These are phyloP conservation scores for Acanthosepion lycidas DNA, from an alignment of 2,888 invertebrate genomes.

Conservation along the genomic window DNA sequence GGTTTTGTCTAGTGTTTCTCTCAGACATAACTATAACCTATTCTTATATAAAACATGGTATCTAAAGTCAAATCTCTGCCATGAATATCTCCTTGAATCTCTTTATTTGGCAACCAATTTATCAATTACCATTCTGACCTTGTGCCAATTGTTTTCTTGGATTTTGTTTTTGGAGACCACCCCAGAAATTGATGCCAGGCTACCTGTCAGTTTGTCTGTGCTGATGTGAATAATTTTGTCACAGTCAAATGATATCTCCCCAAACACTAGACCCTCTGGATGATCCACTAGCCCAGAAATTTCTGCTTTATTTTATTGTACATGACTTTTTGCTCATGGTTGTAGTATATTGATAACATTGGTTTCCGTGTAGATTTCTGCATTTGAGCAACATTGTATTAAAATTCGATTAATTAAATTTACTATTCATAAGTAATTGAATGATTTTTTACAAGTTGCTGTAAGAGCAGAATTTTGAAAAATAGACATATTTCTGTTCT, in stretches of 20 bases:
- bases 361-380: no score
- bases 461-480: no score
- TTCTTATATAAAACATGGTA: background rate
- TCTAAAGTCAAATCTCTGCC: background rate
- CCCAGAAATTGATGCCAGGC: background rate
- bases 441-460: no score
- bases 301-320: background rate
- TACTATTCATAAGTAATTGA: no score
- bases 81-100: conserved; percentile 18
- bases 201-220: conserved; percentile 9
- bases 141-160: conserved; percentile 8
- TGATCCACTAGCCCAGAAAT: background rate
- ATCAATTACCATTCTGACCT: background rate
- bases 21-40: background rate
- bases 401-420: no score
- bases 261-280: background rate
- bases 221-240: background rate
- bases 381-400: no score
- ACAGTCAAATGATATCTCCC: background rate
- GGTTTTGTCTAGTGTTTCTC: no score
- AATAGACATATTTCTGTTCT: no score
- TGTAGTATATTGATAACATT: no score
- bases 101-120: background rate
- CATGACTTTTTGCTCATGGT: no score
- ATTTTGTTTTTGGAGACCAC: background rate